A percentile compares a stretch with the other conserved stretches of the same genome.
phyloP scores from a whole-genome alignment of 1,140 invertebrate species.

The Tribolium madens region DNA sequence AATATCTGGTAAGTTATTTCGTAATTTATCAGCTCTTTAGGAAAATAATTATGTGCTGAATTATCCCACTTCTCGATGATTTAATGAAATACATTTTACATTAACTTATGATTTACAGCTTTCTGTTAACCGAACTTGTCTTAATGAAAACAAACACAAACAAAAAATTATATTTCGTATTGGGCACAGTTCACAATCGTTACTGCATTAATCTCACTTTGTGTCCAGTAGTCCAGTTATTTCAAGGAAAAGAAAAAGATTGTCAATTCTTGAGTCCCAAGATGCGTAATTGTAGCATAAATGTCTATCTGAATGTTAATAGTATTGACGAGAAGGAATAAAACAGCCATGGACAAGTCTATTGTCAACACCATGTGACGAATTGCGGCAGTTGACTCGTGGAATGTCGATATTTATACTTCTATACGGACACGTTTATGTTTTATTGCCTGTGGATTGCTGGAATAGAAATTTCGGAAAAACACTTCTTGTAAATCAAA shows the following conservation, averaged over 20 bases:
- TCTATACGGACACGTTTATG: slow-evolving; percentile 23
- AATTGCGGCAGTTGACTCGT: slow-evolving; percentile 38
- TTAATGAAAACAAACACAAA: background rate
- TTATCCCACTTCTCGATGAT: slow-evolving; percentile 6
- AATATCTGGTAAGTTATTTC: background rate
- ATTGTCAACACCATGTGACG: slow-evolving; percentile 45
- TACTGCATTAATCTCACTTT: too few relatives aligned
- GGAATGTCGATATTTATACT: slow-evolving; percentile 43
- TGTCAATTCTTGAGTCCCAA: background rate
- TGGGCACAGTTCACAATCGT: background rate
- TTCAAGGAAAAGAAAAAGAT: background rate
- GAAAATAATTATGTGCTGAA: slow-evolving; percentile 3
- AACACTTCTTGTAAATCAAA: background rate
- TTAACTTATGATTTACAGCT: slow-evolving; percentile 5
- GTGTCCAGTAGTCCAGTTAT: too few relatives aligned
- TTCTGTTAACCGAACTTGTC: too few relatives aligned
- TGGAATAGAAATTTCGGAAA: slow-evolving; percentile 1
- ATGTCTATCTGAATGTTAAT: background rate
- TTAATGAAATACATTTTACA: background rate
- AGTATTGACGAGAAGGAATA: background rate
- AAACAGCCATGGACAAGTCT: slow-evolving; percentile 16
- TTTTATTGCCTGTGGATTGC: slow-evolving; percentile 17
- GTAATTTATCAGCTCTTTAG: background rate
- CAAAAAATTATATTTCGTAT: background rate
- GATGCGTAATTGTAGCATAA: background rate